These are phyloP conservation scores for Clarias macrocephalus DNA, from an alignment of 2,113 vertebrate species.

Conservation along the genomic window DNA sequence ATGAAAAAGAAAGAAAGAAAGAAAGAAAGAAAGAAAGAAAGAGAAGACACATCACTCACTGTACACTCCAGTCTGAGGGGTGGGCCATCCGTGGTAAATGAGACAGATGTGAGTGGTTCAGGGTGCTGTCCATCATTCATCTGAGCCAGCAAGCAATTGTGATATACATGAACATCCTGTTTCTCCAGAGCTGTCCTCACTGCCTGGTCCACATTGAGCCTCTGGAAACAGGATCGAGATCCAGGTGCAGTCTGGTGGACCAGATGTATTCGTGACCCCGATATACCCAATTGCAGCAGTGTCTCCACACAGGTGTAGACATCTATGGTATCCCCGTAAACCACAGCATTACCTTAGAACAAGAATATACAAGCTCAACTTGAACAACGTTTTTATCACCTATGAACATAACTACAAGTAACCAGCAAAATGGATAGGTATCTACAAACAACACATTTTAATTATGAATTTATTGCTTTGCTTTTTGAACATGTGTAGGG, in stretches of 20 bases:
- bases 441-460: neutral
- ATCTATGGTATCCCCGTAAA: constrained; percentile 86
- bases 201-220: constrained; percentile 60
- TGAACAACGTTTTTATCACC: neutral
- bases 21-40: neutral
- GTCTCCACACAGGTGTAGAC: constrained; percentile 75
- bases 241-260: constrained; percentile 69
- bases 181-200: constrained; percentile 62
- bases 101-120: constrained; percentile 71
- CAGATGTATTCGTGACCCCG: constrained; percentile 75
- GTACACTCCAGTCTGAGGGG: constrained; percentile 76
- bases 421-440: neutral
- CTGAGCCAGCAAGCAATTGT: constrained; percentile 71
- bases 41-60: constrained; percentile 70
- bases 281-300: constrained; percentile 77
- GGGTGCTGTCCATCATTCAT: constrained; percentile 71
- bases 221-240: constrained; percentile 65
- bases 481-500: neutral
- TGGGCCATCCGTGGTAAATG: constrained; percentile 72
- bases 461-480: neutral
- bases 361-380: neutral
- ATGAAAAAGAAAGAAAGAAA: neutral
- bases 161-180: constrained; percentile 69
- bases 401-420: neutral
- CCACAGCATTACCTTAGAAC: constrained; percentile 77